Evolutionary conservation across 1,140 invertebrate species (phyloP), one percentile per base, ranked within the genome.

Genomic region (Kradibia gibbosae): DNA sequence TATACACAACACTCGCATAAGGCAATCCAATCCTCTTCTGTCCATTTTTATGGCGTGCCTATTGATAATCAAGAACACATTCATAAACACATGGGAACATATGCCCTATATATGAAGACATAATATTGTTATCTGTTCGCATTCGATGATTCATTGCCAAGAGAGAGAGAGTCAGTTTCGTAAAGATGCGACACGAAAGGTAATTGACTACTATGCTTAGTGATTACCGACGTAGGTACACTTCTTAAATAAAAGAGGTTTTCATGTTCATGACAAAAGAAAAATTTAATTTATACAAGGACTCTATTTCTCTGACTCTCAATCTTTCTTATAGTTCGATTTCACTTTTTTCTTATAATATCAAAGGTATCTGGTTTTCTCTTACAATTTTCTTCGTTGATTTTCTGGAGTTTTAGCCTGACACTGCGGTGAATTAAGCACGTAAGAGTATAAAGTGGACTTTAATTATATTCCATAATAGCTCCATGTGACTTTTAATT

Each of bases 391-490:
- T 5, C 50, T 55, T 36, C 25, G 22, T 28, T 31, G 28, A 22
- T 45, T 55, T 74, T 36, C 53, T 39, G 31, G 72, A 36, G 25
- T 55, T 74, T 74, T 74, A 74, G 10, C 72, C 1, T 25, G 67
- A 1, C 53, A 72, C 25, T 36, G 73, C 50, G 25, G 57, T 34
- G 53, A 53, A 79, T 79, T 45, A n/a, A 57, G 78, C 36, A 45
- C 62, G 31, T 50, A 65, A 77, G 57, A 42, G 60, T 13, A 45
- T 78, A 53, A 78, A 78, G 50, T 39, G 34, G 34, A 25, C 77
- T 39, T 42, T 60, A 50, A 78, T 78, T 78, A 78, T 78, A 50
- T 48, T 34, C 22, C 25, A 62, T 67, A 45, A 78, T 78, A 53
- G 3, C 17, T 65, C 20, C 13, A 65, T 22, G 60, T 36, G 25